Evolutionary conservation across 2,888 invertebrate species (phyloP), one percentile per base, ranked within the genome.

Genomic region (Elmis aenea): DNA sequence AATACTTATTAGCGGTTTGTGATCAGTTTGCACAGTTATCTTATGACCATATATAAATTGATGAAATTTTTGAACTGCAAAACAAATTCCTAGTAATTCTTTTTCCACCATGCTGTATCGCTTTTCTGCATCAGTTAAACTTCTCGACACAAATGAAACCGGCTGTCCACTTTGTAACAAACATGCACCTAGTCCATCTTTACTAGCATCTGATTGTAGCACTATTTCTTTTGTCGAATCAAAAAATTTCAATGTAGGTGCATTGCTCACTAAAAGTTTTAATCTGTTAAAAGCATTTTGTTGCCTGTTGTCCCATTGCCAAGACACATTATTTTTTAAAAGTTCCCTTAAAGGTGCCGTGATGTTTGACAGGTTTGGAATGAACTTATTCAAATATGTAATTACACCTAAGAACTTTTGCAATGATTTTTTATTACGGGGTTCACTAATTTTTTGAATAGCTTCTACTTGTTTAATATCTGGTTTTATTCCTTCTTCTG

Each of bases 31-130:
- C 40, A 48, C 28, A 22, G 14, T 20, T 38, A 33, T 22, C 15
- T 38, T 20, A 13, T 6, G 9, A 14, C 46, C 56, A 39, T 45
- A 59, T n/a, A 54, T 38, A 44, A 51, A 58, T 33, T 50, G 43
- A 30, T 55, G 50, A 38, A 52, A 52, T 29, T 40, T 50, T 32
- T 45, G 32, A 40, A 49, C 49, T 5, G 45, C 52, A 49, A 52
- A 57, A 12, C 43, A 18, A n/a, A 52, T 48, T 1, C 52, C 52
- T 13, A 50, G 27, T n/a, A 50, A 29, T 39, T 59, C 57, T 34
- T 57, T 55, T 38, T 55, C 53, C 9, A 55, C 52, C 38, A 28
- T 27, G 5, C 27, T 28, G 9, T 13, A 34, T 14, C 23, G 21
- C 23, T 22, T 34, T 23, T 34, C 34, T 9, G 10, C 5, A 3